Evolutionary conservation across 2,113 vertebrate genomes (phyloP), one percentile per base, ranked within the genome.

Genomic region (Rhipidura dahli): DNA sequence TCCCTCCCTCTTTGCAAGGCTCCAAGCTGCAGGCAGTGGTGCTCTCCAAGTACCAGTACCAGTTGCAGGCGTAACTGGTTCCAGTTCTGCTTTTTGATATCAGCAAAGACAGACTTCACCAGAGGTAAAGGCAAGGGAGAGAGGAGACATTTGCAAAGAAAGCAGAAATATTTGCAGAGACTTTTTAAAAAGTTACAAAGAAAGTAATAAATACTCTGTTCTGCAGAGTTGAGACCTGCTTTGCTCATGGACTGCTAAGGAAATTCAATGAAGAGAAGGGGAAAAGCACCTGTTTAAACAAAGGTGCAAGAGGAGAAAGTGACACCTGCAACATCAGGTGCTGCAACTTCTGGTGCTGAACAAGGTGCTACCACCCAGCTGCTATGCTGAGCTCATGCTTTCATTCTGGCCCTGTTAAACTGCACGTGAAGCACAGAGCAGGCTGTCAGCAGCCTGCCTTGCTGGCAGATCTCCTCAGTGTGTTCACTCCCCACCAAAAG

Each of bases 301-400:
- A 92, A 95, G 42, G 6, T 54, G 31, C 50, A 75, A 53, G 44
- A 93, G 19, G 14, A 91, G 60, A 84, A 87, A 54, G 24, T 16
- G 11, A 28, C 31, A 40, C 22, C 35, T 40, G 37, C 65, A 87
- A 15, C 10, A 27, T 50, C 59, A 65, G 33, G 4, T 1, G n/a
- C 50, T 70, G 60, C 27, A 51, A 28, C 35, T 81, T 80, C 47
- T 39, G 56, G 30, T 4, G 7, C 61, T 49, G 40, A 68, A 57
- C 4, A 39, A 39, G 50, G 73, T 65, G 26, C 47, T 57, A 81
- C 33, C 7, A 15, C 24, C 26, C 35, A 66, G 0, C 6, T 13
- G 30, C 60, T 63, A 47, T 49, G 39, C 31, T 68, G 69, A 50
- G 51, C 47, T 44, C 28, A 5, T 8, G 19, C 35, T 35, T 61